Base-by-base conservation (phyloP, 1,140 invertebrate species). In the Tetragonula clypearis region DNA sequence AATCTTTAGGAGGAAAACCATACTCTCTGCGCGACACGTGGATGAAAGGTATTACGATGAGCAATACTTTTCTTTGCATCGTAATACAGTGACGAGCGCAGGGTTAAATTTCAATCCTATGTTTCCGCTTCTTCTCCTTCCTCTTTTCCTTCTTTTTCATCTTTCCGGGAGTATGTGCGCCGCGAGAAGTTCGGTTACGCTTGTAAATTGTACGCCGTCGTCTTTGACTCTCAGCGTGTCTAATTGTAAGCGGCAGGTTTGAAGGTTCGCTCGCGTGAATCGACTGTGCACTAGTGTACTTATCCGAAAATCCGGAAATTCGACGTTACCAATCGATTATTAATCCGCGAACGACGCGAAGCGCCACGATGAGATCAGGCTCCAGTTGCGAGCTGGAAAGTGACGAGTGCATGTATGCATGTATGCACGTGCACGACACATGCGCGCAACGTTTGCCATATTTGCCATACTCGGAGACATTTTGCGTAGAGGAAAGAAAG, bases 401-500 rank as follows among this genome's bases (percentile, higher is more conserved):
- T 41, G 73, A 56, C 55, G 82, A 66, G 26, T 56, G 62, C 81
- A 30, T 30, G 65, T 53, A 17, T 11, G 49, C 14, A 14, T n/a
- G 21, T 41, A 35, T 30, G 53, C 49, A 12, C 41, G 55, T 26
- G 55, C 35, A 71, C 19, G 79, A 82, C 55, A 30, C 30, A 30
- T 30, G 30, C 21, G 19, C 35, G 74, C 65, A 77, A 84, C 30
- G 23, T 79, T 84, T 71, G 60, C 80, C 84, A 85, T 79, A 79
- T 88, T 82, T 88, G 87, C 65, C 74, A 86, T 79, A 88, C 85
- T 82, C 58, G 14, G 56, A 62, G 14, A 82, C 53, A 49, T 55
- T 62, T 78, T 58, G 26, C 23, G 35, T 62, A 17, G 66, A 58
- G 19, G 1, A 21, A 73, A 53, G 62, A 76, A 76, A 5, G 23